Base-by-base conservation (phyloP, 23 tunicate genomes). In the Clavelina lepadiformis region DNA sequence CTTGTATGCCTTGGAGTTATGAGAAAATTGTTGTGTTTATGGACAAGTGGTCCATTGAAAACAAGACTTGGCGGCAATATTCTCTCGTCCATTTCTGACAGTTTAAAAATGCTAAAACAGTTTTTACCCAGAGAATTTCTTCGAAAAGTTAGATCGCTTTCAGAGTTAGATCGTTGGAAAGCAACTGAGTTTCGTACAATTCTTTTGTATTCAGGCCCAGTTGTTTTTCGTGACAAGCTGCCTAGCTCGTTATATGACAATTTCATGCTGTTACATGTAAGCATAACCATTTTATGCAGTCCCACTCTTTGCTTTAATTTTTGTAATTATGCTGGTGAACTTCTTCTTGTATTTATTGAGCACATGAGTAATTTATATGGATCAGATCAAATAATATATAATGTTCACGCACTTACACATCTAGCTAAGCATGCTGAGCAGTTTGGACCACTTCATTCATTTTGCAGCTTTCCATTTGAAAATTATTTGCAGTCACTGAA, bases 121-220 rank as follows among this genome's bases (percentile, higher is more conserved):
- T 55, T 27, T 49, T 28, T 76, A 27, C 73, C 82, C 23, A 36
- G 28, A 34, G 1, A 31, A 1, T 76, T 76, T 76, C 66, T 73
- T 2, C 51, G 81, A 35, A 63, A 51, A 50, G 71, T 71, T 35
- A 31, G 81, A n/a, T 34, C 71, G 3, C 35, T 76, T 19, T 23
- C 55, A 13, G 82, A 76, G 56, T 41, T 53, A 1, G 69, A 76
- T 30, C 38, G 33, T 35, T 76, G 82, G 82, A 76, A 76, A 28
- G 82, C 82, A 2, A 76, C 82, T 19, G 82, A 76, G 36, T 76
- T 47, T 25, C 65, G 82, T 1, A 73, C 65, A 44, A 55, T 76
- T 76, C 28, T 76, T 28, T 32, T 76, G 6, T 76, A 76, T 34
- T 65, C 82, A 21, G 82, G 82, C 21, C 54, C 69, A 54, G 25